Evolutionary conservation across 2,113 vertebrate species (phyloP).

Genomic region (Phylloscopus trochilus): DNA sequence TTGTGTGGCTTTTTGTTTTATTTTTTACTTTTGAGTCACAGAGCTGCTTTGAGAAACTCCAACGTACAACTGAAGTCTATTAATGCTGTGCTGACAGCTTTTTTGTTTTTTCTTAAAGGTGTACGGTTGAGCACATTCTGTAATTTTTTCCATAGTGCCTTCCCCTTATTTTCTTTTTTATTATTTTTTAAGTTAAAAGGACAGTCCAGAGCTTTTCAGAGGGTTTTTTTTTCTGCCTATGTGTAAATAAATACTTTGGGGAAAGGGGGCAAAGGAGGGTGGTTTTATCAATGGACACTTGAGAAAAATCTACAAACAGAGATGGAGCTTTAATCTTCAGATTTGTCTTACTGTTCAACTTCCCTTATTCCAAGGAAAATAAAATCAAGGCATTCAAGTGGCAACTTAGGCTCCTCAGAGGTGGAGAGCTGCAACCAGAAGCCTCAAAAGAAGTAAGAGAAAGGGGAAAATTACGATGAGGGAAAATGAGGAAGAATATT

Average conservation of each 20-base stretch:
- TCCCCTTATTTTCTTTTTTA: constrained; percentile 66
- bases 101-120: constrained; percentile 58
- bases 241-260: constrained; percentile 69
- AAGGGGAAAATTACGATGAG: not conserved
- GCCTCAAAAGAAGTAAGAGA: constrained; percentile 8
- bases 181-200: constrained; percentile 71
- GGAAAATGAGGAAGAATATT: constrained; percentile 21
- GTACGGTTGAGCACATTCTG: constrained; percentile 65
- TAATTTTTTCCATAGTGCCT: constrained; percentile 76
- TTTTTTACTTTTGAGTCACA: not conserved
- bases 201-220: constrained; percentile 71
- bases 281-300: constrained; percentile 33
- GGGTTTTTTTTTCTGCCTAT: constrained; percentile 14
- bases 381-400: constrained; percentile 22
- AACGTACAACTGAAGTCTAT: constrained; percentile 29
- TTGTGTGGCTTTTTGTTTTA: not conserved
- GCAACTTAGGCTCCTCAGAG: constrained; percentile 19
- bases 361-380: constrained; percentile 37
- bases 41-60: constrained; percentile 54
- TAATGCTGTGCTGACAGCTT: constrained; percentile 43
- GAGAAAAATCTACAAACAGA: constrained; percentile 37
- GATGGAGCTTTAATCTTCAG: constrained; percentile 63
- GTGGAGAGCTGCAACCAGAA: constrained; percentile 3
- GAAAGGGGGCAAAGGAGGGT: not conserved
- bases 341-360: constrained; percentile 44